phyloP scores from a whole-genome alignment of 1,140 invertebrate species.

The Latrodectus geometricus region DNA sequence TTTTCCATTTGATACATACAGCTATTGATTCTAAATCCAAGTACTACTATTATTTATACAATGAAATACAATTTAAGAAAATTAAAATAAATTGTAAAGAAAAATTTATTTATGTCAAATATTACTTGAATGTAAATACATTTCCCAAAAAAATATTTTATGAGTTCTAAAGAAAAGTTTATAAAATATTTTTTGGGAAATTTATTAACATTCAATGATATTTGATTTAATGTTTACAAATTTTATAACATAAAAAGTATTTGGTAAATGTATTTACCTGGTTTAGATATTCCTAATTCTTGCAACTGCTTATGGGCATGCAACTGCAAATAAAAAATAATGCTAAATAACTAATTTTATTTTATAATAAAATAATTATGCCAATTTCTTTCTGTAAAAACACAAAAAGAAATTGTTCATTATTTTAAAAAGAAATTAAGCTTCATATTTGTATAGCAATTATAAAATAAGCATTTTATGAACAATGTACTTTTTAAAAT shows the following conservation, averaged over 20 bases:
- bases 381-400: background rate
- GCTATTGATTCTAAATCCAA: too few relatives aligned
- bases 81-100: too few relatives aligned
- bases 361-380: background rate
- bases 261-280: background rate
- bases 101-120: too few relatives aligned
- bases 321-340: conserved; percentile 6
- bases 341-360: background rate
- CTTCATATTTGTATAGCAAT: background rate
- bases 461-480: background rate
- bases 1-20: too few relatives aligned
- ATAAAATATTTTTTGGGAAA: background rate
- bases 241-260: too few relatives aligned
- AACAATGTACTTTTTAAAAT: background rate
- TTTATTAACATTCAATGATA: background rate
- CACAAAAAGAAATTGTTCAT: too few relatives aligned
- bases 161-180: too few relatives aligned
- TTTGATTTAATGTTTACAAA: background rate
- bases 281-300: background rate
- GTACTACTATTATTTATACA: too few relatives aligned
- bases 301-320: conserved; percentile 16
- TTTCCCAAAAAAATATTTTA: too few relatives aligned
- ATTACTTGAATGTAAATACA: too few relatives aligned
- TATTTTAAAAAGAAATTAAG: background rate
- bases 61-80: too few relatives aligned